A percentile compares a stretch with the other conserved stretches of the same genome.
Evolutionary conservation across 2,888 invertebrate genomes (phyloP).

Genomic region (Drosophila affinis): DNA sequence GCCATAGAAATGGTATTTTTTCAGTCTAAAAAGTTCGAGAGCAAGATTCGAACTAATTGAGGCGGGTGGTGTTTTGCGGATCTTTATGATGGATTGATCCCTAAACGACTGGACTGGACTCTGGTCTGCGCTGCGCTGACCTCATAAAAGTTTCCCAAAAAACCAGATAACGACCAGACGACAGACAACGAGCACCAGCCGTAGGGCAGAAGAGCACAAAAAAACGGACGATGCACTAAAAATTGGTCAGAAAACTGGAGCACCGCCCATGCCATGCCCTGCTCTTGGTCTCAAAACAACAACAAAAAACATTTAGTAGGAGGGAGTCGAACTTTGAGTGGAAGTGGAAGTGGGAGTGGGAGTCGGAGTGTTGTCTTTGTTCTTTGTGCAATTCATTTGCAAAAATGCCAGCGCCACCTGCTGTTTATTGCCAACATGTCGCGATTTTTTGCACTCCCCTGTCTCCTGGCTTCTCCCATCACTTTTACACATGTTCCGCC

Average conservation of each 20-base stretch:
- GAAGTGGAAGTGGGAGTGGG: not conserved
- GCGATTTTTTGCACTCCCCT: constrained; percentile 52
- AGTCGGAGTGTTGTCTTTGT: constrained; percentile 9
- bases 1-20: constrained; percentile 26
- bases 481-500: constrained; percentile 9
- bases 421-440: constrained; percentile 77
- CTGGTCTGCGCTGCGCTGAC: not conserved
- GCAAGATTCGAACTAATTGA: constrained; percentile 67
- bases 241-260: constrained; percentile 73
- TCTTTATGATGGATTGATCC: constrained; percentile 45
- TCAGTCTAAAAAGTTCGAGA: constrained; percentile 38
- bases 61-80: constrained; percentile 61
- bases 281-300: not conserved
- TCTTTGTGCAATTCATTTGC: constrained; percentile 47
- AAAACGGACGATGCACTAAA: constrained; percentile 51
- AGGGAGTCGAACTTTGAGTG: too few relatives aligned
- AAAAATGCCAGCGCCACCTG: constrained; percentile 67
- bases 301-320: too few relatives aligned
- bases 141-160: constrained; percentile 52
- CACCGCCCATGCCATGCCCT: constrained; percentile 9
- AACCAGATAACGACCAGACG: constrained; percentile 1
- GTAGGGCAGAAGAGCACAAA: constrained; percentile 2
- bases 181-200: not conserved
- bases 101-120: constrained; percentile 1
- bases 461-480: not conserved